Base-by-base conservation (phyloP, 1,140 invertebrate genomes). In the Reticulitermes speratus region DNA sequence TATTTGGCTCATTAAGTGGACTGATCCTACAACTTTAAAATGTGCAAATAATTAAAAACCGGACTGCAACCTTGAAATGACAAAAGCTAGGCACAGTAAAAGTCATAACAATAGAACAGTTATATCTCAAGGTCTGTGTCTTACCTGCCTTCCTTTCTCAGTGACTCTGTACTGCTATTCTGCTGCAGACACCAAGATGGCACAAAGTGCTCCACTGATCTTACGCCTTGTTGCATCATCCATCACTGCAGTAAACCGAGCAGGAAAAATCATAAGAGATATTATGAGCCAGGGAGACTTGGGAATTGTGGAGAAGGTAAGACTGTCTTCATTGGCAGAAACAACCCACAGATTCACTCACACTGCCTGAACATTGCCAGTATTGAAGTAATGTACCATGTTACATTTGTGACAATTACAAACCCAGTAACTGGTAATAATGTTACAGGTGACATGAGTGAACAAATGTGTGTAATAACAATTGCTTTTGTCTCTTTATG, bases 251-350 rank as follows among this genome's bases (percentile, higher is more conserved):
- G 96, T 97, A 11, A 93, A 94, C 87, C 93, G 94, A 89, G 97
- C 98, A 87, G 97, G 97, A 21, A 95, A 94, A 91, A 98, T 99
- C 86, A 97, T 99, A 86, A 92, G 97, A 88, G 96, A 98, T 93
- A 94, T 99, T 48, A 94, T 99, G 92, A 96, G 93, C 86, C 94
- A 95, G 90, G 98, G 98, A 83, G 95, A 98, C 89, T 91, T 99
- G 23, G 96, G 96, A 83, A 98, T 99, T 88, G 94, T 99, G 65
- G 96, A 98, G 89, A 98, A 98, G 93, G 96, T 96, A 91, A 88
- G 82, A 87, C 38, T 44, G 32, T 83, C n/a, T 85, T 86, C 25
- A 84, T 16, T 5, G 45, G 0, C 14, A 12, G 45, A 9, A 48
- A 48, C 48, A 45, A 38, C 2, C 38, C 38, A 38, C 38, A 38